phyloP scores from a whole-genome alignment of 2,797 vertebrate genomes.

The Tympanoctomys barrerae region DNA sequence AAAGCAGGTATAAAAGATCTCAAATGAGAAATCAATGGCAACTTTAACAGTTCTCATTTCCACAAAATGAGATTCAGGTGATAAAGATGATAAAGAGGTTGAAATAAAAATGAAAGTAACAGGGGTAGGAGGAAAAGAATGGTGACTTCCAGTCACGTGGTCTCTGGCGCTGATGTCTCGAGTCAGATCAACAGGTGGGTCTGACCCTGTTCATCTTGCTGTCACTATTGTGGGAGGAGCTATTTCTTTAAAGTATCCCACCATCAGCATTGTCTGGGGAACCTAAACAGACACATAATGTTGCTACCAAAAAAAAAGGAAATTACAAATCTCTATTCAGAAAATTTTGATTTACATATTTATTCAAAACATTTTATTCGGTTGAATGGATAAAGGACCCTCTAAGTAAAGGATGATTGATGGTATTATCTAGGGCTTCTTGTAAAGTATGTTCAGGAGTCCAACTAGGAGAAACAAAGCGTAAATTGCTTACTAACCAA shows the following conservation, averaged over 20 bases:
- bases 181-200: rapidly evolving
- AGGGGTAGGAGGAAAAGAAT: neutral
- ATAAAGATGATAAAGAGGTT: neutral
- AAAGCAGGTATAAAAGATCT: constrained; percentile 12
- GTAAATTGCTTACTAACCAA: neutral
- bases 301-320: neutral
- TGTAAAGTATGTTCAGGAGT: constrained; percentile 28
- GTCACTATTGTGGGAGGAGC: neutral
- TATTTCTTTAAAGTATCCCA: neutral
- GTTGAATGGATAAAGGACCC: neutral
- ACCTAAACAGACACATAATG: neutral
- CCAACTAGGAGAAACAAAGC: neutral
- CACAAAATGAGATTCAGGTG: neutral
- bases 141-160: neutral
- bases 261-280: neutral
- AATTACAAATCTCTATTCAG: constrained; percentile 17
- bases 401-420: constrained; percentile 24
- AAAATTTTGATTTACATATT: constrained; percentile 37
- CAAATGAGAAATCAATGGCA: neutral
- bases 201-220: neutral
- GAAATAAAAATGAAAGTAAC: neutral
- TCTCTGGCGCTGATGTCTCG: neutral
- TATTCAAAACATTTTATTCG: constrained; percentile 26
- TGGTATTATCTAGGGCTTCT: neutral
- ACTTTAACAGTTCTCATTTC: constrained; percentile 4